A percentile compares a stretch with the other conserved stretches of the same genome.
Conservation (phyloP, 2,797 vertebrate genomes). For the Xenentodon cancila region DNA sequence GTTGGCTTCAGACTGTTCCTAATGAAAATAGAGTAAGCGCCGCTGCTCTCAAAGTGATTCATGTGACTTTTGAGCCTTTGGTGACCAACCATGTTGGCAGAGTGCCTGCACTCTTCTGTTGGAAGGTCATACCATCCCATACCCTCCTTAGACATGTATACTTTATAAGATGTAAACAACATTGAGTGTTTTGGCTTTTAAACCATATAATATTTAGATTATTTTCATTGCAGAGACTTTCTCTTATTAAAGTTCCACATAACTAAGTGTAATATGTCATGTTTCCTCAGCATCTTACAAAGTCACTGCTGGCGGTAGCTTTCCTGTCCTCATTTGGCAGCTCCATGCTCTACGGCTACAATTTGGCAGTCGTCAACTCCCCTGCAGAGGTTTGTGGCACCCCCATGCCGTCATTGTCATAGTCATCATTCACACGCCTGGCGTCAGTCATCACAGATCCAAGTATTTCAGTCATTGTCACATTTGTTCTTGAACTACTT, state of each 20-base stretch:
- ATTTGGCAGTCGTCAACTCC: constrained; percentile 91
- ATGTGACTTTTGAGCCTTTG: constrained; percentile 15
- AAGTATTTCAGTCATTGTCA: not conserved
- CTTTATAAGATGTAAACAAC: not conserved
- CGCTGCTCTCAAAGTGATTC: not conserved
- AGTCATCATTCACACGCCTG: no score
- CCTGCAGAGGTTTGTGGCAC: constrained; percentile 83
- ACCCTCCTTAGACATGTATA: no score
- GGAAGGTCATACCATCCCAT: not conserved
- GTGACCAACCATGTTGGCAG: not conserved
- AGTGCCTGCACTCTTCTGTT: not conserved
- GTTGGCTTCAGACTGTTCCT: not conserved
- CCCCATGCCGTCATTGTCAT: no score
- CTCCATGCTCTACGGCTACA: constrained; percentile 92
- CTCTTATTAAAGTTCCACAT: not conserved
- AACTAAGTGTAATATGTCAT: not conserved
- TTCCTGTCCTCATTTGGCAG: constrained; percentile 90
- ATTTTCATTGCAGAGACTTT: not conserved
- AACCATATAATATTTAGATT: not conserved
- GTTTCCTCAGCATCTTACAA: constrained; percentile 80
- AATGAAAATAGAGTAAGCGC: constrained; percentile 23
- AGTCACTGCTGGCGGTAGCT: constrained; percentile 84
- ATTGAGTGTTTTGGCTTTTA: not conserved
- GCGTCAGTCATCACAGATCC: not conserved
- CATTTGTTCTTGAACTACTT: not conserved